These are phyloP conservation scores for Tigriopus japonicus DNA, from an alignment of 1,140 invertebrate genomes.

Conservation along the genomic window DNA sequence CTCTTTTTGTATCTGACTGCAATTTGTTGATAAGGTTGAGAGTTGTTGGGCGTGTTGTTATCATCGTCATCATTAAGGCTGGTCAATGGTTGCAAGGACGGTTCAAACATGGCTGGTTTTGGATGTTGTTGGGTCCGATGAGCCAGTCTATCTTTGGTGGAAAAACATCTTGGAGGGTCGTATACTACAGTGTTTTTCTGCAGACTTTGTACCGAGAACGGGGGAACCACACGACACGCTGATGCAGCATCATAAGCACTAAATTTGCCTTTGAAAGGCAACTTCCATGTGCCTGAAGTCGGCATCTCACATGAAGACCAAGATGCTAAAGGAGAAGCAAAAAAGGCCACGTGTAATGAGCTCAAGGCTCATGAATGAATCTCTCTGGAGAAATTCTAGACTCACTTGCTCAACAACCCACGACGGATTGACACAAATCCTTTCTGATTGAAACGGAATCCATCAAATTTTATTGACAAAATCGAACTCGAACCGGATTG, in stretches of 20 bases:
- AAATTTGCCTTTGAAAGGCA: neutral
- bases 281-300: neutral
- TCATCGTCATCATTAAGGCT: neutral
- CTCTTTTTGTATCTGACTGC: too few species aligned
- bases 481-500: too few species aligned
- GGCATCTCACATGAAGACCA: neutral
- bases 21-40: too few species aligned
- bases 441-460: too few species aligned
- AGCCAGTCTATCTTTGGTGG: neutral
- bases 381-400: too few species aligned
- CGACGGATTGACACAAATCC: too few species aligned
- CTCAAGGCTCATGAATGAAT: too few species aligned
- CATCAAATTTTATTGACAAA: too few species aligned
- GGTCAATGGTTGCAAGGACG: too few species aligned
- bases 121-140: neutral
- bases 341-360: too few species aligned
- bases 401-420: too few species aligned
- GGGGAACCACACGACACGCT: neutral
- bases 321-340: too few species aligned
- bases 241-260: neutral
- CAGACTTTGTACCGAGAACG: neutral
- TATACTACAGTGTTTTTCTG: neutral
- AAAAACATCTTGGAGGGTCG: neutral
- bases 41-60: neutral
- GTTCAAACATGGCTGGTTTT: neutral